Conservation (phyloP, 2,888 invertebrate species). For the Cantharis rustica region DNA sequence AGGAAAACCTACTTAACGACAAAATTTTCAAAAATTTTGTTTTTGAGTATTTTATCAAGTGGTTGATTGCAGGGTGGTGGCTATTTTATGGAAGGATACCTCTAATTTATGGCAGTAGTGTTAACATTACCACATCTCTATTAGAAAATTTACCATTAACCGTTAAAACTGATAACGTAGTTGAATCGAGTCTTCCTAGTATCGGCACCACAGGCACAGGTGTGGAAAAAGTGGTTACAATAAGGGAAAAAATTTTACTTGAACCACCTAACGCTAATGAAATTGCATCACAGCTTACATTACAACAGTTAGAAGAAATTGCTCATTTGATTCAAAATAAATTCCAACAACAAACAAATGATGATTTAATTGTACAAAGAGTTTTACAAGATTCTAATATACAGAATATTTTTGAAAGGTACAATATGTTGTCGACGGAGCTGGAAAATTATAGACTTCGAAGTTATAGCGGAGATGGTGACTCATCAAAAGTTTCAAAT, state of each 20-base stretch:
- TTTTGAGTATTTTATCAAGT: conserved; percentile 40
- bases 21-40: conserved; percentile 32
- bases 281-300: conserved; percentile 42
- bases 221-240: conserved; percentile 7
- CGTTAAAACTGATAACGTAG: background rate
- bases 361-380: conserved; percentile 39
- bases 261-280: conserved; percentile 36
- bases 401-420: conserved; percentile 40
- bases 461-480: conserved; percentile 2
- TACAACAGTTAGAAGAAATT: conserved; percentile 53
- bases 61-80: conserved; percentile 52
- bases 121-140: background rate
- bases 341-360: conserved; percentile 44
- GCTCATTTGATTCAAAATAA: conserved; percentile 46
- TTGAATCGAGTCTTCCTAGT: background rate
- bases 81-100: conserved; percentile 44
- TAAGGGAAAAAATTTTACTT: conserved; percentile 39
- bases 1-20: conserved; percentile 38
- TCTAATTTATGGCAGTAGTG: conserved; percentile 27
- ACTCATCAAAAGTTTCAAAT: conserved; percentile 33
- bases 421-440: conserved; percentile 19
- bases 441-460: conserved; percentile 7
- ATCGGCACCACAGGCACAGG: background rate
- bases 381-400: conserved; percentile 24
- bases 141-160: background rate